phyloP scores from a whole-genome alignment of 2,113 vertebrate genomes.

The Proterorhinus semilunaris region DNA sequence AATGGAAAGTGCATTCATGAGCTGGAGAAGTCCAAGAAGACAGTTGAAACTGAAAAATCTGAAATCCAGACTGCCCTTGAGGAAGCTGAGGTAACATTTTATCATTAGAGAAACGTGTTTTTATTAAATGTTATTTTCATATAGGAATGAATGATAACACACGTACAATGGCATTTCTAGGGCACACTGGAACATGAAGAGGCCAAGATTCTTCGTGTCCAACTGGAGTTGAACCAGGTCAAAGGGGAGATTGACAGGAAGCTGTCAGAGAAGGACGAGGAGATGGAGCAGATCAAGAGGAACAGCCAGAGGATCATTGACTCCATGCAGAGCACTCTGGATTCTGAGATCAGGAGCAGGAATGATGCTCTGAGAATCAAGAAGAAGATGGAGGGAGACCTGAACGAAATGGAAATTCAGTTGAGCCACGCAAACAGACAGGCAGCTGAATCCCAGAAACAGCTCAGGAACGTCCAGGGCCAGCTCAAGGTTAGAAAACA shows the following conservation, averaged over 20 bases:
- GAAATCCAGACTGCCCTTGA: conserved; percentile 60
- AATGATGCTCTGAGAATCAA: conserved; percentile 75
- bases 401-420: conserved; percentile 79
- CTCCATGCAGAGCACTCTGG: conserved; percentile 82
- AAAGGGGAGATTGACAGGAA: conserved; percentile 86
- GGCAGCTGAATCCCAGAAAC: conserved; percentile 77
- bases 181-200: conserved; percentile 73
- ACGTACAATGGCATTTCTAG: conserved; percentile 17
- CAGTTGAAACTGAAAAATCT: conserved; percentile 48
- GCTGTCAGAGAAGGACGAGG: conserved; percentile 85
- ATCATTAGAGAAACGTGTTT: too few relatives aligned
- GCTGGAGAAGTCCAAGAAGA: conserved; percentile 61
- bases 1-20: conserved; percentile 60
- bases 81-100: conserved; percentile 52
- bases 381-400: conserved; percentile 79
- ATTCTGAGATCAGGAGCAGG: conserved; percentile 79
- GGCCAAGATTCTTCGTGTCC: conserved; percentile 73
- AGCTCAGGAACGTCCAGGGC: conserved; percentile 74
- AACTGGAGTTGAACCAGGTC: conserved; percentile 83
- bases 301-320: conserved; percentile 82
- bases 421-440: conserved; percentile 77
- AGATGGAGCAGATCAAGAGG: conserved; percentile 85
- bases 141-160: too few relatives aligned
- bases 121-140: too few relatives aligned
- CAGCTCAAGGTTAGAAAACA: conserved; percentile 69